These are phyloP conservation scores for Sternotherus odoratus DNA, from an alignment of 2,797 vertebrate species.

Conservation along the genomic window DNA sequence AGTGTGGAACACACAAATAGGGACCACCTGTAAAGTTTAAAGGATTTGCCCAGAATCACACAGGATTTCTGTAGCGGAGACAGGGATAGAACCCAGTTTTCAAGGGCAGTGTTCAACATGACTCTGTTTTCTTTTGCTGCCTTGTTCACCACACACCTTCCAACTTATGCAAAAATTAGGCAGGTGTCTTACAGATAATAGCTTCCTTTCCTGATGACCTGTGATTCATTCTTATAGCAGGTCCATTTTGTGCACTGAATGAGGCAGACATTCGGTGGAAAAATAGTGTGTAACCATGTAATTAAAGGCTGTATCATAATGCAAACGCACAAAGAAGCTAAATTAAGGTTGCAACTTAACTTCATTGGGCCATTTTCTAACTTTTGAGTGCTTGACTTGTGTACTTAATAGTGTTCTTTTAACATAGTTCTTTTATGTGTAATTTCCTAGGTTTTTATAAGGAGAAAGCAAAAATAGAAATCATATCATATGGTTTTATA, in stretches of 20 bases:
- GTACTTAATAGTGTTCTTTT: neutral
- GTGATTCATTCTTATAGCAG: neutral
- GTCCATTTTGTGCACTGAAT: neutral
- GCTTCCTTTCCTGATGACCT: neutral
- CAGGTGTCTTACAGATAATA: neutral
- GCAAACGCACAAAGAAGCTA: neutral
- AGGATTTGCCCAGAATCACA: neutral
- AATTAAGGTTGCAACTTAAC: neutral
- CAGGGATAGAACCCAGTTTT: neutral
- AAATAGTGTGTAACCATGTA: accelerated
- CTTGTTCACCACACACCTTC: neutral
- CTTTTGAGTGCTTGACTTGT: neutral
- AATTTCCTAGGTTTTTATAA: neutral
- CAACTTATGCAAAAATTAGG: neutral
- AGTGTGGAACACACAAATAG: neutral
- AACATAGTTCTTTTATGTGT: neutral
- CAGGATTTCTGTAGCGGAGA: neutral
- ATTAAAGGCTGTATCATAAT: neutral
- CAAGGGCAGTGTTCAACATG: neutral
- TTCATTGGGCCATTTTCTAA: neutral
- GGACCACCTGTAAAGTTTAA: neutral
- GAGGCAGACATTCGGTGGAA: neutral
- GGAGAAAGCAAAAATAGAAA: neutral
- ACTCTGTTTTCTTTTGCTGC: neutral
- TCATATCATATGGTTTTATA: neutral